Evolutionary conservation across 2,888 invertebrate genomes (phyloP).

Genomic region (Gymnocheta viridis): DNA sequence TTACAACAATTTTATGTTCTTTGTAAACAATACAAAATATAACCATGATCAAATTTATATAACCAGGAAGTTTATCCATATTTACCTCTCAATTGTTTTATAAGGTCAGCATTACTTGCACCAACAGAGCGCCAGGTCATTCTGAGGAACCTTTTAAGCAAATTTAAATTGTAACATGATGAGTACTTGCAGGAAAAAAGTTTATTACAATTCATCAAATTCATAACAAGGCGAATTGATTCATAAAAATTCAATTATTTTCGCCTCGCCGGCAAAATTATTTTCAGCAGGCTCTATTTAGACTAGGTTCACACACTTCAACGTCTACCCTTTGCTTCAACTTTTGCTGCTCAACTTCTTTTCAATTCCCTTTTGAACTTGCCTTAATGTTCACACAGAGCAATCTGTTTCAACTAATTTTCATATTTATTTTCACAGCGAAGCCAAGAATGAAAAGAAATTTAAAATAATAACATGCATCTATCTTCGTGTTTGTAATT

Average conservation of each 20-base stretch:
- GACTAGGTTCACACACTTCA: too few relatives aligned
- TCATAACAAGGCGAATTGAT: not conserved
- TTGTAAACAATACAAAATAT: conserved; percentile 46
- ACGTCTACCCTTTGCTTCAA: too few relatives aligned
- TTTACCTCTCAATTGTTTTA: conserved; percentile 89
- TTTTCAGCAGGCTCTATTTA: not conserved
- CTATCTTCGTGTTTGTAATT: too few relatives aligned
- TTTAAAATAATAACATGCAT: too few relatives aligned
- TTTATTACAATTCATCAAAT: too few relatives aligned
- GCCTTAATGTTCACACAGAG: too few relatives aligned
- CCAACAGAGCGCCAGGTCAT: conserved; percentile 97
- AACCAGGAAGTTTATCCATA: not conserved
- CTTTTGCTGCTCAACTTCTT: too few relatives aligned
- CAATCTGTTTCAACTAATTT: too few relatives aligned
- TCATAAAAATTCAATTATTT: not conserved
- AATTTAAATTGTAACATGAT: not conserved
- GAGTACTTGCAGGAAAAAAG: not conserved
- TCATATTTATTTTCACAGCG: too few relatives aligned
- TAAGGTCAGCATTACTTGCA: conserved; percentile 89
- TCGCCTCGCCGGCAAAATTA: not conserved
- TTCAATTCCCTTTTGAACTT: too few relatives aligned
- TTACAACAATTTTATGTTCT: conserved; percentile 92
- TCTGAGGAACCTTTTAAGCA: conserved; percentile 34
- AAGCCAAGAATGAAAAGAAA: too few relatives aligned
- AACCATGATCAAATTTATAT: too few relatives aligned